phyloP scores from a whole-genome alignment of 2,113 vertebrate genomes.

The Thalassarche chlororhynchos region DNA sequence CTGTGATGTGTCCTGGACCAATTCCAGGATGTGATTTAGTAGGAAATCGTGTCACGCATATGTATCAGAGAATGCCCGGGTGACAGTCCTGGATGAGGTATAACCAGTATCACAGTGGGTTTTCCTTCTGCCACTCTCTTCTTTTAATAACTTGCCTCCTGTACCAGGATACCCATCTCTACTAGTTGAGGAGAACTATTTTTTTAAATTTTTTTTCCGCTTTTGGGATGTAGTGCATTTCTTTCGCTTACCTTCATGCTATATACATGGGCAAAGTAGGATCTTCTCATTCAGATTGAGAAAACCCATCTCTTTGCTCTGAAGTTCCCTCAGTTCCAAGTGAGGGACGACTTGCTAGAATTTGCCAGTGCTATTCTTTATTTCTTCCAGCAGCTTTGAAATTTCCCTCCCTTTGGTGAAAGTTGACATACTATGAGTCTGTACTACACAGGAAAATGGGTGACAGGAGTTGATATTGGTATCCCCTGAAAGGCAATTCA shows the following conservation, averaged over 20 bases:
- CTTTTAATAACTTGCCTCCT: background rate
- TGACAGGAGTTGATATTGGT: background rate
- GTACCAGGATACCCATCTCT: background rate
- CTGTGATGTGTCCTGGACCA: background rate
- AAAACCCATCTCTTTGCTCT: background rate
- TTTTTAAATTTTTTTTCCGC: background rate
- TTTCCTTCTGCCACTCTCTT: background rate
- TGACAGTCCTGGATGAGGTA: background rate
- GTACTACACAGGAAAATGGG: background rate
- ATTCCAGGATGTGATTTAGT: background rate
- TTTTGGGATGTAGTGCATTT: background rate
- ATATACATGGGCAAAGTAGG: background rate
- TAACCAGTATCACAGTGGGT: background rate
- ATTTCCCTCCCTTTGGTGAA: background rate
- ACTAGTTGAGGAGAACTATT: background rate
- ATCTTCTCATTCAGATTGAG: background rate
- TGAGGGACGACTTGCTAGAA: background rate
- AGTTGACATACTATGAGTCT: background rate
- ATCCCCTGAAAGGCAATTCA: background rate
- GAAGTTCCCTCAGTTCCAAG: background rate
- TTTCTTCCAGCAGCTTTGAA: background rate
- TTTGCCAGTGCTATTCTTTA: background rate
- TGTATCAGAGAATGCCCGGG: background rate
- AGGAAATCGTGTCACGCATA: fast-evolving
- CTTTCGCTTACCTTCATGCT: background rate